Evolutionary conservation across 2,113 vertebrate genomes (phyloP).

Genomic region (Desmodus rotundus): DNA sequence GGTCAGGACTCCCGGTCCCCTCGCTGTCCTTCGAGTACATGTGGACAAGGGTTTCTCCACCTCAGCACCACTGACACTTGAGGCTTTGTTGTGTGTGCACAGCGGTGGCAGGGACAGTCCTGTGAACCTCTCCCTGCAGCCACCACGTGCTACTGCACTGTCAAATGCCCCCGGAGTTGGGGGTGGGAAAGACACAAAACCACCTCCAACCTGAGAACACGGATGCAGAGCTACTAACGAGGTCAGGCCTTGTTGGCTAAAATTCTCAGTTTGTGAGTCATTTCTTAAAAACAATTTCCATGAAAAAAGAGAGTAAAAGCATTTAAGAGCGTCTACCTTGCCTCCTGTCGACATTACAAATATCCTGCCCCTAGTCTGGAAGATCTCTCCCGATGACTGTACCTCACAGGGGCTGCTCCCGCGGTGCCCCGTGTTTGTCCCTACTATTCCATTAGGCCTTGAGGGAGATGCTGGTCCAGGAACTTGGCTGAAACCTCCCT

Average conservation of each 20-base stretch:
- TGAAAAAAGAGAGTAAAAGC: background rate
- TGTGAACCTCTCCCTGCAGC: background rate
- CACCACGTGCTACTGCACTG: background rate
- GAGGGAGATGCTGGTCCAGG: background rate
- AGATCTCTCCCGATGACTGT: background rate
- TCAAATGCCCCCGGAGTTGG: background rate
- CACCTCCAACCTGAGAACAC: background rate
- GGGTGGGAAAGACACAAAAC: background rate
- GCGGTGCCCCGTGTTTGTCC: background rate
- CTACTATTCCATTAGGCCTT: background rate
- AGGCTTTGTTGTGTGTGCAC: background rate
- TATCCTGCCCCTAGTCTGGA: background rate
- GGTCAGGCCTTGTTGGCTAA: background rate
- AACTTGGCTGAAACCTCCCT: background rate
- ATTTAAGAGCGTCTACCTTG: background rate
- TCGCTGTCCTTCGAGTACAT: background rate
- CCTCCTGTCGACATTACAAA: background rate
- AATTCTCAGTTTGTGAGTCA: background rate
- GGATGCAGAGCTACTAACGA: background rate
- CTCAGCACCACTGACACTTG: background rate
- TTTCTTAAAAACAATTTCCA: background rate
- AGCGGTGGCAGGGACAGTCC: background rate
- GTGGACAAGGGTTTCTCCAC: background rate
- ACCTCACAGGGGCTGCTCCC: background rate
- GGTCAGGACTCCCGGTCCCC: background rate